Conservation (phyloP, 1,140 invertebrate genomes). For the Lucilia sericata region DNA sequence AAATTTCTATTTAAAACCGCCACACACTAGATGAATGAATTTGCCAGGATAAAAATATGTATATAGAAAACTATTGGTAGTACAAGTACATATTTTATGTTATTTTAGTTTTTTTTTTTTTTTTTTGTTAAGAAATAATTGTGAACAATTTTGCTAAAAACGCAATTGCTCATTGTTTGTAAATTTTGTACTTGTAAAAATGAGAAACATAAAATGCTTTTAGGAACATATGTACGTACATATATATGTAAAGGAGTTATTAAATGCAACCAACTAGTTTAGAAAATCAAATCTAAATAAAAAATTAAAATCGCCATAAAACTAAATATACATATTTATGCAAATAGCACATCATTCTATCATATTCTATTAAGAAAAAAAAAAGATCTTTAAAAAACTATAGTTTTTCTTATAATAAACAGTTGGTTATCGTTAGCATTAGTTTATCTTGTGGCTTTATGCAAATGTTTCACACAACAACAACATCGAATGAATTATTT, state of each 20-base stretch:
- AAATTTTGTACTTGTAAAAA: background rate
- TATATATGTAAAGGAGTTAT: background rate
- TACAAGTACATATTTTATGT: background rate
- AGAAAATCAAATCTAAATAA: too few species aligned
- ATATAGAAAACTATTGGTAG: background rate
- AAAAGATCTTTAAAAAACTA: too few species aligned
- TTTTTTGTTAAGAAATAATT: too few species aligned
- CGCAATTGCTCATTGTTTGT: constrained; percentile 3
- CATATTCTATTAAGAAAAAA: too few species aligned
- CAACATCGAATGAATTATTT: background rate
- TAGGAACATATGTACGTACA: background rate
- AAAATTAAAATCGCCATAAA: too few species aligned
- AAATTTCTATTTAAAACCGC: background rate
- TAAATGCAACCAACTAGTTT: too few species aligned
- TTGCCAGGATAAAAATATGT: background rate
- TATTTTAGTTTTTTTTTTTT: background rate
- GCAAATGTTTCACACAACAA: background rate
- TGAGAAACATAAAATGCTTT: background rate
- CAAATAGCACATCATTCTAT: too few species aligned
- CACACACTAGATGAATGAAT: background rate
- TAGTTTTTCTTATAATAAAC: too few species aligned
- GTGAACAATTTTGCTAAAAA: too few species aligned
- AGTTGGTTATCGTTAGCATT: too few species aligned
- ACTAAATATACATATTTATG: too few species aligned
- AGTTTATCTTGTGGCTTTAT: too few species aligned